Percentiles rank a stretch among this genome's conserved stretches.
Evolutionary conservation across 2,888 invertebrate species (phyloP).

Genomic region (Phyto melanocephala): DNA sequence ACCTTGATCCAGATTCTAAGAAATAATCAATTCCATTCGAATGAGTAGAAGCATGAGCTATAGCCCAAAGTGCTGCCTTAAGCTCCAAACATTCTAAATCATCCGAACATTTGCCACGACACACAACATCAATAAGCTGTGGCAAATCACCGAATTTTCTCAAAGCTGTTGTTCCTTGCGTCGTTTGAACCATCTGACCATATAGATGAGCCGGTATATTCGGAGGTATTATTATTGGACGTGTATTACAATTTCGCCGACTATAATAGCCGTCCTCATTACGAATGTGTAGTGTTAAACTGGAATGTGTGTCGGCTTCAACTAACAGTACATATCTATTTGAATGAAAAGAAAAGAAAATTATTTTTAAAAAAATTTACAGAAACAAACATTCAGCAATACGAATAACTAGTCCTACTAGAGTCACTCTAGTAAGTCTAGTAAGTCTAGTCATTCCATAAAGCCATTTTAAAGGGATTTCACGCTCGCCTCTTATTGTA

Average conservation of each 20-base stretch:
- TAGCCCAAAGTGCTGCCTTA: conserved; percentile 94
- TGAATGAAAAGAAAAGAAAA: conserved; percentile 14
- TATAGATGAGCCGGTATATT: conserved; percentile 86
- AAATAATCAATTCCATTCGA: conserved; percentile 87
- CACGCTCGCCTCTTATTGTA: conserved; percentile 84
- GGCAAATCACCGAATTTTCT: conserved; percentile 75
- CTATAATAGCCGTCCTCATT: conserved; percentile 88
- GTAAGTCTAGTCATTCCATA: conserved; percentile 36
- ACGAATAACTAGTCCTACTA: conserved; percentile 32
- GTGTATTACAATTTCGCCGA: conserved; percentile 83
- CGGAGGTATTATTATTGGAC: conserved; percentile 80
- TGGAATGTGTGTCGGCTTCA: conserved; percentile 93
- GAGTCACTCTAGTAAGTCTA: neutral
- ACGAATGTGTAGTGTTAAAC: conserved; percentile 89
- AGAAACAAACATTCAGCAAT: too few species aligned
- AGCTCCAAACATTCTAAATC: conserved; percentile 87
- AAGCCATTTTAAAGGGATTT: conserved; percentile 33
- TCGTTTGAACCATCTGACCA: conserved; percentile 88
- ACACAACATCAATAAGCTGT: conserved; percentile 73
- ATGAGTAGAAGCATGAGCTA: conserved; percentile 90
- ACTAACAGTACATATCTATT: conserved; percentile 90
- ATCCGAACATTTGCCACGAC: conserved; percentile 81
- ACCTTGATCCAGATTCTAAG: conserved; percentile 78
- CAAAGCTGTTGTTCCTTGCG: conserved; percentile 78
- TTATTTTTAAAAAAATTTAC: conserved; percentile 16